phyloP scores from a whole-genome alignment of 2,888 invertebrate genomes.

The Synanthedon myopaeformis region DNA sequence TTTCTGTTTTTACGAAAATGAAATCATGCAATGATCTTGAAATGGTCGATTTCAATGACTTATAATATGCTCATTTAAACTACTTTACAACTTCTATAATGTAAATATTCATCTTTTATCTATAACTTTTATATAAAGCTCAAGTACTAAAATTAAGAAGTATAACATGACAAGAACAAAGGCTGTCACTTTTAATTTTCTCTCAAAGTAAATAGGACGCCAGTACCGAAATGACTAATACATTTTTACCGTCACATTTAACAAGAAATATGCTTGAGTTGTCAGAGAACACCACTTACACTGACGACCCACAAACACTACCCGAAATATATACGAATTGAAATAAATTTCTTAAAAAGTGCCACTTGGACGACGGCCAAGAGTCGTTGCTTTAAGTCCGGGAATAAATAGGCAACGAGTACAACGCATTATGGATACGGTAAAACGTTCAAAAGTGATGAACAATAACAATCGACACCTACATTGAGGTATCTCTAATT shows the following conservation, averaged over 20 bases:
- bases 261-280: background rate
- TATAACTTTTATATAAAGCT: no score
- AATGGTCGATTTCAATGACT: no score
- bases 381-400: slow-evolving; percentile 13
- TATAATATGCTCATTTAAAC: no score
- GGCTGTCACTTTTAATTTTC: background rate
- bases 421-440: background rate
- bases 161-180: no score
- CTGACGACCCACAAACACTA: slow-evolving; percentile 12
- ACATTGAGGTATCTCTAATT: no score
- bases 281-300: slow-evolving; percentile 7
- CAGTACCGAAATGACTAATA: background rate
- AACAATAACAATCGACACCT: no score
- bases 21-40: no score
- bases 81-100: no score
- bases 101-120: no score
- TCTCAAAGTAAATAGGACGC: background rate
- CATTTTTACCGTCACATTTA: background rate
- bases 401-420: slow-evolving; percentile 13
- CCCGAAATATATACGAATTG: slow-evolving; percentile 14
- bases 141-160: no score
- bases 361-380: slow-evolving; percentile 23
- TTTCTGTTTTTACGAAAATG: no score
- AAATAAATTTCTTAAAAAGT: slow-evolving; percentile 22
- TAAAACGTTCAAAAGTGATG: background rate